These are phyloP conservation scores for Archips crataeganus DNA, from an alignment of 2,888 invertebrate genomes.

Conservation along the genomic window DNA sequence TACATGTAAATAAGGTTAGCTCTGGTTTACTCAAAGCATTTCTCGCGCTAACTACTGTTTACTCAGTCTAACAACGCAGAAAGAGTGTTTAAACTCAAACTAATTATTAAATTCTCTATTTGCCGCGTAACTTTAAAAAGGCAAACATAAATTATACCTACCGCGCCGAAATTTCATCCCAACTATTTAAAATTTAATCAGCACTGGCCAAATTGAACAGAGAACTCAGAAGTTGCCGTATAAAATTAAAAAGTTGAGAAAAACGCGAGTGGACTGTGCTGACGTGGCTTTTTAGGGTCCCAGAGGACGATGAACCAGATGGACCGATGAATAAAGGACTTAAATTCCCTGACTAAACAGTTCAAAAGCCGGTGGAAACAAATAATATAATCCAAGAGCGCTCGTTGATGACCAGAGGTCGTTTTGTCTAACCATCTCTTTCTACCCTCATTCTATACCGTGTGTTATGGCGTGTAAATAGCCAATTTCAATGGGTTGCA, in stretches of 20 bases:
- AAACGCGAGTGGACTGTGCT: conserved; percentile 44
- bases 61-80: not conserved
- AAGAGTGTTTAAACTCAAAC: conserved; percentile 1
- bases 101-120: conserved; percentile 15
- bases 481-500: no score
- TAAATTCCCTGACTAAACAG: no score
- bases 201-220: conserved; percentile 42
- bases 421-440: no score
- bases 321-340: no score
- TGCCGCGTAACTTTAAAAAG: conserved; percentile 19
- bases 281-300: conserved; percentile 36
- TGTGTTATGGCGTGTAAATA: no score
- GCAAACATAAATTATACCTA: conserved; percentile 44
- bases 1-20: not conserved
- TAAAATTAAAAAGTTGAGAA: conserved; percentile 56
- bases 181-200: conserved; percentile 62
- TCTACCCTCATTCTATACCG: no score
- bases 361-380: no score
- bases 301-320: not conserved
- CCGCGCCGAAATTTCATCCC: conserved; percentile 46
- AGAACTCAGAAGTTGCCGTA: conserved; percentile 41
- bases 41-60: not conserved
- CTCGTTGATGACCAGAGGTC: no score
- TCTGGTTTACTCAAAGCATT: not conserved
- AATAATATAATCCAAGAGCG: no score